Evolutionary conservation across 1,140 invertebrate genomes (phyloP), one percentile per base, ranked within the genome.

Genomic region (Drosophila willistoni): DNA sequence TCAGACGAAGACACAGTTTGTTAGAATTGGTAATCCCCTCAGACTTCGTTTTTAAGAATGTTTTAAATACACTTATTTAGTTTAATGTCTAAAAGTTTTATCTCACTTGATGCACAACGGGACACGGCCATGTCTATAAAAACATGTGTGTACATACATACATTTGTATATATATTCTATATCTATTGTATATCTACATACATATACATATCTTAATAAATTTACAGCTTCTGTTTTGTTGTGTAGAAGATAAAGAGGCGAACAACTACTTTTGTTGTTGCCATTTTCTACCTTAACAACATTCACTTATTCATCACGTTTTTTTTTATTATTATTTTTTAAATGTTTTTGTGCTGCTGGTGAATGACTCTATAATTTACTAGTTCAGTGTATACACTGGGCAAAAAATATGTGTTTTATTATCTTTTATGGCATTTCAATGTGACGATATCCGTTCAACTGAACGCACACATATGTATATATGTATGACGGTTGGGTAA

Each of bases 251-350:
- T 61, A 73, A 12, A 29, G 33, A 34, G 33, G 56, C 17, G 17
- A 22, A 12, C 44, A 59, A 39, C 56, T 39, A 59, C 56, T 39
- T 60, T 39, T 44, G 25, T 68, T 68, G 14, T 22, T 61, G n/a
- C 57, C 14, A 17, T 73, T 33, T 42, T 42, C 68, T 55, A 75
- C 44, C 57, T 65, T 65, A 60, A 65, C 61, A 56, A 65, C 55
- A 61, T 61, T 55, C 29, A 76, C 17, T 34, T 70, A 60, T 47
- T 77, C 61, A 71, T 77, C 74, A 78, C 73, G 71, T 75, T 75
- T 60, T 22, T 47, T 36, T 59, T 29, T 29, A 29, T 29, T 44
- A 3, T 36, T 39, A 3, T 47, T 14, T 47, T 7, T 14, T 47
- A 10, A 47, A 19, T 17, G 14, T 17, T 47, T 47, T 63, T 29